Base-by-base conservation (phyloP, 53 echinoderm and acorn worm species). In the Actinopyga echinites region DNA sequence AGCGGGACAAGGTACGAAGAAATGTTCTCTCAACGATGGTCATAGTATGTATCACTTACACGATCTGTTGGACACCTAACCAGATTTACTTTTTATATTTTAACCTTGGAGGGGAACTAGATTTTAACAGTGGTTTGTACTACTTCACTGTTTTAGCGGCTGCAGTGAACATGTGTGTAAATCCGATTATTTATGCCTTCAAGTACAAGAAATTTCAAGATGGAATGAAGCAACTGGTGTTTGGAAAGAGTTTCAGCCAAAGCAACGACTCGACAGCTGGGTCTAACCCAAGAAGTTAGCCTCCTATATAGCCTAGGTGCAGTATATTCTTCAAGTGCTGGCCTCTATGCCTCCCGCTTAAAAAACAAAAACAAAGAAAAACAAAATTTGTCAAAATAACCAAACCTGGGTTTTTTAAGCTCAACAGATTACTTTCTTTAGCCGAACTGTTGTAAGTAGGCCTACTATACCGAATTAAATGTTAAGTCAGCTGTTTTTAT, bases 61-160 rank as follows among this genome's bases (percentile, higher is more conserved):
- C 58, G 22, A 84, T 84, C n/a, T 84, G 84, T 55, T 84, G 84
- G 84, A 84, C 84, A 30, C 84, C 84, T 10, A 84, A 84, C 30
- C 84, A 84, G 22, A 84, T 69, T 13, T 68, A 56, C 24, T 84
- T 84, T 26, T 32, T 84, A 4, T 53, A 84, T 28, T 84, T 58
- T 28, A 69, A 55, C 20, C 69, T 84, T 1, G 84, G 84, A 8
- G 84, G 84, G 5, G 34, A 43, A 17, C 71, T 84, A 8, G 69
- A 84, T 54, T 40, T 84, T 32, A 60, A 84, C 54, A 69, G 84
- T 55, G 57, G 56, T 29, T 26, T 84, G 29, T 84, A 84, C 20
- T 69, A 56, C 31, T 33, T 29, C n/a, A 84, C 84, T 6, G 69
- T 84, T 21, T 34, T 57, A 17, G 34, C 71, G 10, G 52, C 84